Conservation (phyloP, 1,140 invertebrate genomes). For the Wiebesia pumilae region DNA sequence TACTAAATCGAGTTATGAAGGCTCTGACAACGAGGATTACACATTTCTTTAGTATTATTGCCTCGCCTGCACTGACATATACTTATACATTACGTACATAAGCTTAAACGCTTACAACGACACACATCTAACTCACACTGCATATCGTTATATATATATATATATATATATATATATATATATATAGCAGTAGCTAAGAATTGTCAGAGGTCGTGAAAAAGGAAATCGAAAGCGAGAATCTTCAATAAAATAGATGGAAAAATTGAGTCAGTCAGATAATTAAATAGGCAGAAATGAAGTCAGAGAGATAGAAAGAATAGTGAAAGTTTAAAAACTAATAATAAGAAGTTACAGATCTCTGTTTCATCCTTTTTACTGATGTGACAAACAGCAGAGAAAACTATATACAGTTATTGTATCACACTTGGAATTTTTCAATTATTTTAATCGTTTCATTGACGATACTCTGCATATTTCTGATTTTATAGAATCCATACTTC, state of each 20-base stretch:
- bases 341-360: too few relatives aligned
- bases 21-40: constrained; percentile 39
- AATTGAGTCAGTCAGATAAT: too few relatives aligned
- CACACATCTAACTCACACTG: background rate
- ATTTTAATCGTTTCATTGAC: background rate
- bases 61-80: constrained; percentile 7
- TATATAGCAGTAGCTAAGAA: background rate
- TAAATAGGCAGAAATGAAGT: background rate
- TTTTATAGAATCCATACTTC: background rate
- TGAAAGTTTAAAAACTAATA: too few relatives aligned
- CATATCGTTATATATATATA: too few relatives aligned
- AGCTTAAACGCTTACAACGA: background rate
- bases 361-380: background rate
- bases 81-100: background rate
- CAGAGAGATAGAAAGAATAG: too few relatives aligned
- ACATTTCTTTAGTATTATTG: background rate
- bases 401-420: background rate
- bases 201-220: constrained; percentile 52
- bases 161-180: too few relatives aligned
- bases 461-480: background rate
- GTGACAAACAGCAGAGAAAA: background rate
- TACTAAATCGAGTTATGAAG: constrained; percentile 26
- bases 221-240: constrained; percentile 51
- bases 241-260: too few relatives aligned
- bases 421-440: too few relatives aligned